Evolutionary conservation across 2,888 invertebrate species (phyloP), one percentile per base, ranked within the genome.

Genomic region (Pocota personata): DNA sequence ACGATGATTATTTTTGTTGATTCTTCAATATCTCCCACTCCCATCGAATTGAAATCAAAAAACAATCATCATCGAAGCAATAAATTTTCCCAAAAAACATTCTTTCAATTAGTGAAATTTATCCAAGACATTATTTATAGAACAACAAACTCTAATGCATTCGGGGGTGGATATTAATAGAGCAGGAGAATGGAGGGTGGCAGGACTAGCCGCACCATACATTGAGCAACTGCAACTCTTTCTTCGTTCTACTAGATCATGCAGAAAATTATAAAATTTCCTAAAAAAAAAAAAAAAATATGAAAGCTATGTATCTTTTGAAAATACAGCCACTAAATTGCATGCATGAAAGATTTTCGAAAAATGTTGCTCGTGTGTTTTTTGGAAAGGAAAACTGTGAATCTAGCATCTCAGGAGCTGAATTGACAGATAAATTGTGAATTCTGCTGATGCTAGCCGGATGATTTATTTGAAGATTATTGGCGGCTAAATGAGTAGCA

Each of bases 381-480:
- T 12, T 10, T 60, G 6, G 32, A 64, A 58, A 62, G 60, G 50
- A 52, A 60, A 80, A 12, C 35, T 62, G 52, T 72, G 35, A 64
- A 73, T 73, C 50, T 24, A 24, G 57, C 21, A 10, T 27, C 60
- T 55, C 35, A 10, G 32, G 30, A 43, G 16, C 27, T 40, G 57
- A 66, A 35, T 73, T 72, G 66, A 67, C 67, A 69, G 46, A 73
- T 78, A 73, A 35, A 66, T 78, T 67, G 35, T 30, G 8, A 30
- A 55, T 78, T 40, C 67, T 27, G 40, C 30, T 69, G 55, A 64
- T 57, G 73, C 46, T 46, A 55, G 58, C 57, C 48, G 62, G 21
- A 50, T 64, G 79, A 84, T 79, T 84, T 79, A 84, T 84, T 48
- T 57, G 43, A 79, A 69, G 69, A 84, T 75, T 75, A 84, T 79